Conservation (phyloP, 2,797 vertebrate species). For the Alca torda region DNA sequence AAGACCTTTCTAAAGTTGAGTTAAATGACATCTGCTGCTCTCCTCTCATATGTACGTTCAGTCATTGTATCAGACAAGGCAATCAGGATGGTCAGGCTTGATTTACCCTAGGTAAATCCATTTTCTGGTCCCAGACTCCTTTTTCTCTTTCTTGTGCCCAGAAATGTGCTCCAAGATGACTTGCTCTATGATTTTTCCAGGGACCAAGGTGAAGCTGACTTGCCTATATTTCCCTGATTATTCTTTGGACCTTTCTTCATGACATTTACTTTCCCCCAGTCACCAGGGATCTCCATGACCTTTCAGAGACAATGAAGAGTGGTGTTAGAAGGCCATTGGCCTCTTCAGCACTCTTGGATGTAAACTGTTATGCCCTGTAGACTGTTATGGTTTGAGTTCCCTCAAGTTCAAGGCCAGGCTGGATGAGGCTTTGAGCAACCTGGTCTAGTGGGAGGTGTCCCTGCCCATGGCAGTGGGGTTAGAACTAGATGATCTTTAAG, state of each 20-base stretch:
- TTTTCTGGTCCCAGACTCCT: background rate
- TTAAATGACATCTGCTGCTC: background rate
- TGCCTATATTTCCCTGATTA: background rate
- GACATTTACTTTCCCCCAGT: background rate
- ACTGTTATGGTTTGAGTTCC: background rate
- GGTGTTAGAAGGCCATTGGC: background rate
- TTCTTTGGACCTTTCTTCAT: background rate
- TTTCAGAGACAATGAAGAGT: background rate
- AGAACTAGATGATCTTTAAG: no score
- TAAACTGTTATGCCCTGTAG: background rate
- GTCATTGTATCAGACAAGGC: background rate
- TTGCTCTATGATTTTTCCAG: background rate
- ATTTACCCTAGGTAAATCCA: background rate
- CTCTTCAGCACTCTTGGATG: background rate
- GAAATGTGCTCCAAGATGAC: background rate
- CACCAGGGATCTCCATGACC: background rate
- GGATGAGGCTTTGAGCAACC: no score
- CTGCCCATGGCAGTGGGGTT: no score
- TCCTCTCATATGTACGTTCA: background rate
- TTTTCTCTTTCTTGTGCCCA: background rate
- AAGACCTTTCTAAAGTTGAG: background rate
- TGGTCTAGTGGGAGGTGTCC: no score
- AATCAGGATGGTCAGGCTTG: background rate
- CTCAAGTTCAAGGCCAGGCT: background rate
- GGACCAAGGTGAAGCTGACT: background rate